Evolutionary conservation across 2,888 invertebrate genomes (phyloP).

Genomic region (Dione juno): DNA sequence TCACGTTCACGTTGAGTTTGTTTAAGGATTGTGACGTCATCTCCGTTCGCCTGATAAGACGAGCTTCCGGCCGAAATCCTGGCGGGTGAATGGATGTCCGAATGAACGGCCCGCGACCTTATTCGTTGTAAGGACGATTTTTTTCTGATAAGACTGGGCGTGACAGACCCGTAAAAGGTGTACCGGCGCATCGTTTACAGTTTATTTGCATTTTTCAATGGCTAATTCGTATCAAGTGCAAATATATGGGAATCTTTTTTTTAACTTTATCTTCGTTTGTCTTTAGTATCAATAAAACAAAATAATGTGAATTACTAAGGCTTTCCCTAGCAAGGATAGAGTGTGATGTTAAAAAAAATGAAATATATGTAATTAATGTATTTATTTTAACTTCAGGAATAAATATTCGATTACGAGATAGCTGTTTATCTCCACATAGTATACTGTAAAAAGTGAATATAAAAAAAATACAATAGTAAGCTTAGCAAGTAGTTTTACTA

Average conservation of each 20-base stretch:
- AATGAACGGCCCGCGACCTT: conserved; percentile 56
- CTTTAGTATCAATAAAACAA: not conserved
- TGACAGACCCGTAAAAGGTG: conserved; percentile 28
- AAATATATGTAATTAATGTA: not conserved
- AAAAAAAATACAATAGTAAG: not conserved
- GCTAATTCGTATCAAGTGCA: not conserved
- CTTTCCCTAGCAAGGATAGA: no score
- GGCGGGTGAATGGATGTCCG: conserved; percentile 53
- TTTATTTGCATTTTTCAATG: conserved; percentile 35
- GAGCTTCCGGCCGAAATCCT: conserved; percentile 77
- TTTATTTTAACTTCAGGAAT: not conserved
- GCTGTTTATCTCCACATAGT: no score
- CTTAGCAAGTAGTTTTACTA: not conserved
- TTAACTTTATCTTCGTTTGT: not conserved
- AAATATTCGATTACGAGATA: not conserved
- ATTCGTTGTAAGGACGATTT: conserved; percentile 48
- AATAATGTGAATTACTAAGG: not conserved
- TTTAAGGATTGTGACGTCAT: conserved; percentile 71
- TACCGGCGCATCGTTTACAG: conserved; percentile 33
- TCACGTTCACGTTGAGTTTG: conserved; percentile 82
- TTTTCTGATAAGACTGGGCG: conserved; percentile 45
- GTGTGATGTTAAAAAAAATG: no score
- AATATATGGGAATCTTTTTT: not conserved
- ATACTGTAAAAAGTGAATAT: not conserved
- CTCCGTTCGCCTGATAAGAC: conserved; percentile 78